These are phyloP conservation scores for Trichogramma dendrolimi DNA, from an alignment of 2,888 invertebrate genomes.

Conservation along the genomic window DNA sequence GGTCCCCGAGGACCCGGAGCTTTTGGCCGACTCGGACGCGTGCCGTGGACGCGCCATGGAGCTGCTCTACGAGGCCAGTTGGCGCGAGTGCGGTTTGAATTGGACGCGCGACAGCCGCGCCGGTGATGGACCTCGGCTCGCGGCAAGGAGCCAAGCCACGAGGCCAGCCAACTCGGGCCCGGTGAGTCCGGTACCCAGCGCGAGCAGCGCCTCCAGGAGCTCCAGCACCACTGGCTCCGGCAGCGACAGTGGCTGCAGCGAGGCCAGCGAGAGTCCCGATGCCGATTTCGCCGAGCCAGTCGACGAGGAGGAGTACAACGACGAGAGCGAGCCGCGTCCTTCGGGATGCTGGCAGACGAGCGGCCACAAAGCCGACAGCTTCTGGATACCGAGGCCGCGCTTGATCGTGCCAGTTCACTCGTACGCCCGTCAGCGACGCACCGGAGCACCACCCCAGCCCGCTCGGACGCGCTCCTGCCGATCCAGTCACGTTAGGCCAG, in stretches of 20 bases:
- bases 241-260: background rate
- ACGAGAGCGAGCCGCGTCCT: slow-evolving; percentile 15
- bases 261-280: slow-evolving; percentile 15
- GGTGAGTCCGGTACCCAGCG: slow-evolving; percentile 8
- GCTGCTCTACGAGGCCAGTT: slow-evolving; percentile 78
- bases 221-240: background rate
- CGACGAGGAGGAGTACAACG: slow-evolving; percentile 37
- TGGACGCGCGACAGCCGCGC: slow-evolving; percentile 37
- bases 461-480: slow-evolving; percentile 42
- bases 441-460: slow-evolving; percentile 65
- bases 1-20: slow-evolving; percentile 60
- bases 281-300: slow-evolving; percentile 34
- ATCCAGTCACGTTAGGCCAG: slow-evolving; percentile 46
- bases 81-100: slow-evolving; percentile 61
- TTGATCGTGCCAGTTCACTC: slow-evolving; percentile 85
- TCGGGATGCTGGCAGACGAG: slow-evolving; percentile 29
- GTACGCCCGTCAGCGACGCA: slow-evolving; percentile 74
- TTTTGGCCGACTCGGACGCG: slow-evolving; percentile 68
- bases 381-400: slow-evolving; percentile 79
- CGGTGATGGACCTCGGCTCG: slow-evolving; percentile 14
- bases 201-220: background rate
- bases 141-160: slow-evolving; percentile 17
- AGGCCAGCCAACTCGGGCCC: background rate
- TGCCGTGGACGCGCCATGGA: slow-evolving; percentile 69
- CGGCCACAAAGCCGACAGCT: slow-evolving; percentile 48